These are phyloP conservation scores for Sebastes kiyomatsui DNA, from an alignment of 2,797 vertebrate species.

Conservation along the genomic window DNA sequence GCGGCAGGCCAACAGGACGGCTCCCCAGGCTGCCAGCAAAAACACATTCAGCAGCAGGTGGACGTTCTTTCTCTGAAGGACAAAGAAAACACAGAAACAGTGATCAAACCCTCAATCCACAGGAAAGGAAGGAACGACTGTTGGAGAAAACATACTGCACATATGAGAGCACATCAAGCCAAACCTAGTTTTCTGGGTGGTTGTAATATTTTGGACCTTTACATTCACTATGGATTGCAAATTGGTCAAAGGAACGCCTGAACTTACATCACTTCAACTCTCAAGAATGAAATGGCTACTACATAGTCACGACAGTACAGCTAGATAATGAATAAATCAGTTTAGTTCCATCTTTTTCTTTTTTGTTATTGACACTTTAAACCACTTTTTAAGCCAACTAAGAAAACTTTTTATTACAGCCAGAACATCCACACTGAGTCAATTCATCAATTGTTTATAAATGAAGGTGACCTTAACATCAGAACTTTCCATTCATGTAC, in stretches of 20 bases:
- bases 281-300: background rate
- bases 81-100: constrained; percentile 51
- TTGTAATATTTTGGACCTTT: constrained; percentile 33
- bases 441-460: constrained; percentile 41
- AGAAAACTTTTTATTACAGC: constrained; percentile 30
- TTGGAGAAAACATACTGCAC: background rate
- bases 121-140: background rate
- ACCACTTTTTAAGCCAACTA: background rate
- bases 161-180: background rate
- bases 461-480: constrained; percentile 28
- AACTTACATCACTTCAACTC: constrained; percentile 8
- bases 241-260: constrained; percentile 16
- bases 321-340: constrained; percentile 13
- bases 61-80: constrained; percentile 89
- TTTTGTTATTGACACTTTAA: background rate
- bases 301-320: background rate
- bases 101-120: constrained; percentile 22
- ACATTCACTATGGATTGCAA: constrained; percentile 19
- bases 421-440: constrained; percentile 28
- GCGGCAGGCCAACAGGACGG: constrained; percentile 88
- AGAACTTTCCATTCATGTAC: background rate
- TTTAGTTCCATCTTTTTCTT: background rate
- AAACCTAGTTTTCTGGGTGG: constrained; percentile 33
- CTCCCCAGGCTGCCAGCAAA: constrained; percentile 90
- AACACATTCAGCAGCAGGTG: constrained; percentile 89